phyloP scores from a whole-genome alignment of 2,113 vertebrate species.

The Istiophorus platypterus region DNA sequence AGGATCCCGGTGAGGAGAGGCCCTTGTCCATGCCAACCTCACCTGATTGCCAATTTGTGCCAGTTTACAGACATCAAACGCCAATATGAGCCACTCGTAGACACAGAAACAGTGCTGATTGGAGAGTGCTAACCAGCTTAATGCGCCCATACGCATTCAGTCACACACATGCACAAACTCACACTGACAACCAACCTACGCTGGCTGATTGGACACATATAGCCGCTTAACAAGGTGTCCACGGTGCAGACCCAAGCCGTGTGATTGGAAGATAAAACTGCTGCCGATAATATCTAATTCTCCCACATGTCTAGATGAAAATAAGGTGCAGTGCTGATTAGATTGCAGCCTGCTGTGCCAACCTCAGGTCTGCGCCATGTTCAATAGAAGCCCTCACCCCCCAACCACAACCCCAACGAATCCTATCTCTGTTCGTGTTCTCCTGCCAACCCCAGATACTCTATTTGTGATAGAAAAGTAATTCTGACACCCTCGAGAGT shows the following conservation, averaged over 20 bases:
- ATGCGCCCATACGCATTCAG: slow-evolving; percentile 42
- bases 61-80: slow-evolving; percentile 73
- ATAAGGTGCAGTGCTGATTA: slow-evolving; percentile 69
- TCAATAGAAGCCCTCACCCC: slow-evolving; percentile 54
- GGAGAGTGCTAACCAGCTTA: slow-evolving; percentile 52
- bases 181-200: slow-evolving; percentile 50
- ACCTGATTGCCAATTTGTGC: slow-evolving; percentile 85
- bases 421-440: slow-evolving; percentile 30
- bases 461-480: slow-evolving; percentile 63
- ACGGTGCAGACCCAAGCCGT: slow-evolving; percentile 34
- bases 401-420: slow-evolving; percentile 23
- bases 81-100: slow-evolving; percentile 44
- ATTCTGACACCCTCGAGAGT: slow-evolving; percentile 57
- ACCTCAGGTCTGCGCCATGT: slow-evolving; percentile 41
- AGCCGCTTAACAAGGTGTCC: slow-evolving; percentile 68
- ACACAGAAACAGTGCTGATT: slow-evolving; percentile 52
- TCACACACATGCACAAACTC: slow-evolving; percentile 28
- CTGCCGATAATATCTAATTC: slow-evolving; percentile 60
- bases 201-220: slow-evolving; percentile 66
- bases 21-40: slow-evolving; percentile 74
- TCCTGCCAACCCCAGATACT: slow-evolving; percentile 47
- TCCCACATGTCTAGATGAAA: slow-evolving; percentile 61
- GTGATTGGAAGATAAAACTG: slow-evolving; percentile 73
- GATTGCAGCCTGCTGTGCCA: slow-evolving; percentile 64
- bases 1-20: slow-evolving; percentile 62